phyloP scores from a whole-genome alignment of 2,113 vertebrate genomes.

The Pituophis catenifer region DNA sequence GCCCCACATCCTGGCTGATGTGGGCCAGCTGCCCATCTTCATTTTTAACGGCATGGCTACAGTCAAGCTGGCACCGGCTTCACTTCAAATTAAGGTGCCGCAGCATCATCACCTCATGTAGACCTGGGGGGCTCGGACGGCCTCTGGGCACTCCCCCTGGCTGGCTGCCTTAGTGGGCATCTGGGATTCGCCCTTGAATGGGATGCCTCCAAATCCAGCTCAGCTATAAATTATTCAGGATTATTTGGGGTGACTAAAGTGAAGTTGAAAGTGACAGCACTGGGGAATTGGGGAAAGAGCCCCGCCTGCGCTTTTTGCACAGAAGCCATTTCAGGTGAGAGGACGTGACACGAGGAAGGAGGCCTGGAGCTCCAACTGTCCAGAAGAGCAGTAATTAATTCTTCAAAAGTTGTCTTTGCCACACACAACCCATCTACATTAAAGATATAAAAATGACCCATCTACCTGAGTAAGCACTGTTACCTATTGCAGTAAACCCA shows the following conservation, averaged over 20 bases:
- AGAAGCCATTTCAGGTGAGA: neutral
- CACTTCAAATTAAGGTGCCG: neutral
- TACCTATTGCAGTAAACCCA: neutral
- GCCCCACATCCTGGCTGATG: neutral
- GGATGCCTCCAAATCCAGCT: neutral
- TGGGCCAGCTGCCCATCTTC: neutral
- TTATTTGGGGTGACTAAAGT: neutral
- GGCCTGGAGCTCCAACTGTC: neutral
- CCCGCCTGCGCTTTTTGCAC: neutral
- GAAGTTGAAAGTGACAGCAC: neutral
- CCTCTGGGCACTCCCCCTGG: neutral
- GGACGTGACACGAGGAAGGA: neutral
- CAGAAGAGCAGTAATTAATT: neutral
- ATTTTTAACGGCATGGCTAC: neutral
- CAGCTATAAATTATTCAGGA: neutral
- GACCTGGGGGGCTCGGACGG: neutral
- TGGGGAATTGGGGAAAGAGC: neutral
- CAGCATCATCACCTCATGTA: neutral
- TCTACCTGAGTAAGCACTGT: neutral
- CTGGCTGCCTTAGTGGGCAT: neutral
- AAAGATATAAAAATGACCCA: neutral
- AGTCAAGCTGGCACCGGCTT: neutral
- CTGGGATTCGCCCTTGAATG: accelerated
- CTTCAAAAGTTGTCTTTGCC: neutral
- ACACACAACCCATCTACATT: neutral